Evolutionary conservation across 2,888 invertebrate genomes (phyloP).

Genomic region (Diarsia mendica): DNA sequence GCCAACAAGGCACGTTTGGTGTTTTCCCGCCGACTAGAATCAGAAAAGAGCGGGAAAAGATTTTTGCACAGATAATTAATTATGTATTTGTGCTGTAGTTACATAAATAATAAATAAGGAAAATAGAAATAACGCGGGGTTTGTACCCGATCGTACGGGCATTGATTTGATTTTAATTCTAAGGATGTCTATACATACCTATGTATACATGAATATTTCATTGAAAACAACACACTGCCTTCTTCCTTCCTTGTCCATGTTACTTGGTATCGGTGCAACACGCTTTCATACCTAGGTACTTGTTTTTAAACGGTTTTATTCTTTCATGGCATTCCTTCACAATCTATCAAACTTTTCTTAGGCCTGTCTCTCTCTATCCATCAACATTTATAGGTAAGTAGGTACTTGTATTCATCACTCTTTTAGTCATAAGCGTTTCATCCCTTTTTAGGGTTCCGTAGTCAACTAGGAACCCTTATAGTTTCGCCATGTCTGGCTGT

Average conservation of each 20-base stretch:
- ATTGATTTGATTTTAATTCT: conserved; percentile 8
- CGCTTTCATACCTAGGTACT: too few relatives aligned
- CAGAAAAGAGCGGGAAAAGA: not conserved
- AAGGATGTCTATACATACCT: conserved; percentile 11
- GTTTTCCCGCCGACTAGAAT: conserved; percentile 22
- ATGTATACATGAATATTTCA: not conserved
- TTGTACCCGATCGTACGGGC: not conserved
- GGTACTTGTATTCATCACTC: too few relatives aligned
- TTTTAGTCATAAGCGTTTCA: too few relatives aligned
- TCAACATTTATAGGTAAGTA: too few relatives aligned
- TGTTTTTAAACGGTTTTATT: too few relatives aligned
- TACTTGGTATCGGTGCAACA: not conserved
- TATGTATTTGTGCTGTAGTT: not conserved
- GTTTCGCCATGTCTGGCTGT: too few relatives aligned
- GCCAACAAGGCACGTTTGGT: not conserved
- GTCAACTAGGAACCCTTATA: too few relatives aligned
- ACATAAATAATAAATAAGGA: conserved; percentile 1
- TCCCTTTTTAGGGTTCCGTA: too few relatives aligned
- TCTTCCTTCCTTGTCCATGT: not conserved
- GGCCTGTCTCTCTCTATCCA: too few relatives aligned
- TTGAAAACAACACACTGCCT: not conserved
- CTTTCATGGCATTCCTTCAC: not conserved
- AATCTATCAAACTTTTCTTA: not conserved
- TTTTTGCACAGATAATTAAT: conserved; percentile 4
- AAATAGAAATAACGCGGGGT: not conserved